Evolutionary conservation across 2,888 invertebrate genomes (phyloP).

Genomic region (Tetramorium bicarinatum): DNA sequence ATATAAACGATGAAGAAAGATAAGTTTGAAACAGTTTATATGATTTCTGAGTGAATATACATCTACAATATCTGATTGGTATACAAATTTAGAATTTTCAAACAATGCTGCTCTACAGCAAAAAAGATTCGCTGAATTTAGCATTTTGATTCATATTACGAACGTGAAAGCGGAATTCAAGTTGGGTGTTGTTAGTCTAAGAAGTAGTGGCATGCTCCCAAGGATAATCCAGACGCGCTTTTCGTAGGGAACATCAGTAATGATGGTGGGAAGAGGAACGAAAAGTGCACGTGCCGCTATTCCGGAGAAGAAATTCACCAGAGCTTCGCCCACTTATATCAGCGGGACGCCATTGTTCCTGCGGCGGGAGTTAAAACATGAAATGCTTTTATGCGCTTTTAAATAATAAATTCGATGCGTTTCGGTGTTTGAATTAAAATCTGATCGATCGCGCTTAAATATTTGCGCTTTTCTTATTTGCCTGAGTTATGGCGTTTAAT

Average conservation of each 20-base stretch:
- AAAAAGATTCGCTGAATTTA: background rate
- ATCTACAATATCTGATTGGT: background rate
- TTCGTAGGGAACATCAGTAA: constrained; percentile 36
- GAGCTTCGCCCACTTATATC: constrained; percentile 16
- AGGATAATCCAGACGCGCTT: constrained; percentile 57
- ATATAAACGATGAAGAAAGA: background rate
- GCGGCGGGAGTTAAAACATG: background rate
- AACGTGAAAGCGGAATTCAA: background rate
- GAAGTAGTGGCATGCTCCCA: constrained; percentile 18
- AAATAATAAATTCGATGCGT: constrained; percentile 70
- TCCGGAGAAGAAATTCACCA: constrained; percentile 34
- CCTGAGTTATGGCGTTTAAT: constrained; percentile 6
- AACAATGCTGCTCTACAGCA: background rate
- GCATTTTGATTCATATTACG: constrained; percentile 19
- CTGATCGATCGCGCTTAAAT: constrained; percentile 47
- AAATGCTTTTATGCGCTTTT: constrained; percentile 60
- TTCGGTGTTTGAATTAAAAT: background rate
- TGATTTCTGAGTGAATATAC: background rate
- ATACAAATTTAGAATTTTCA: background rate
- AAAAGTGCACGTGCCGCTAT: constrained; percentile 63
- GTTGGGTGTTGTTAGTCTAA: constrained; percentile 28
- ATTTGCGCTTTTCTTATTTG: constrained; percentile 48
- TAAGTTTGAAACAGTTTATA: background rate
- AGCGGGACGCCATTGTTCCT: constrained; percentile 55
- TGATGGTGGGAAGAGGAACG: constrained; percentile 49